phyloP scores from a whole-genome alignment of 2,888 invertebrate genomes.

The Cabera pusaria region DNA sequence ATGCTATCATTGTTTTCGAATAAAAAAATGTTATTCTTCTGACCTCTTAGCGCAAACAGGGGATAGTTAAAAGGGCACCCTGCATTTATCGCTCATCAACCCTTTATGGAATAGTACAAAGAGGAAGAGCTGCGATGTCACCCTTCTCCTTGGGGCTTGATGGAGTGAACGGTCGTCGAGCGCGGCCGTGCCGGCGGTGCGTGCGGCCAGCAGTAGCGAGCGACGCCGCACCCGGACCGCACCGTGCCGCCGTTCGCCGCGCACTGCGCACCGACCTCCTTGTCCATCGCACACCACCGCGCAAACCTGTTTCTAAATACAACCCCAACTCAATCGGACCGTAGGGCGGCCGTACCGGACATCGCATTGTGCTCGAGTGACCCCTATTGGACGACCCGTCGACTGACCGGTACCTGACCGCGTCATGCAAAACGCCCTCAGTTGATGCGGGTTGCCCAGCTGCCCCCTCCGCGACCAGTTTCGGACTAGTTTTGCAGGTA shows the following conservation, averaged over 20 bases:
- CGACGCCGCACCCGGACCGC: constrained; percentile 74
- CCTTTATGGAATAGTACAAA: constrained; percentile 60
- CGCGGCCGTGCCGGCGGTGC: constrained; percentile 43
- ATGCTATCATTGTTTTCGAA: constrained; percentile 7
- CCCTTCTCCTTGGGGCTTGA: constrained; percentile 72
- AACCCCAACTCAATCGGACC: constrained; percentile 43
- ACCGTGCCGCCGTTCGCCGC: too few relatives aligned
- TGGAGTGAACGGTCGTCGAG: constrained; percentile 51
- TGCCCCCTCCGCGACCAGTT: constrained; percentile 66
- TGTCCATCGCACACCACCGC: constrained; percentile 25
- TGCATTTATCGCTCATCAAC: constrained; percentile 55
- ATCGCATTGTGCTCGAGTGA: constrained; percentile 70
- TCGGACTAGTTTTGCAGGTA: constrained; percentile 72
- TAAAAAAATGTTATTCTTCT: constrained; percentile 26
- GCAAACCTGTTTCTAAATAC: constrained; percentile 51
- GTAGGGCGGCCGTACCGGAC: constrained; percentile 54
- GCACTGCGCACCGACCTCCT: constrained; percentile 49
- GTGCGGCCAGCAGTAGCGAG: constrained; percentile 68
- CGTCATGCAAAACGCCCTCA: constrained; percentile 73
- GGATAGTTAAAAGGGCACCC: constrained; percentile 39
- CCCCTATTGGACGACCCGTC: constrained; percentile 62
- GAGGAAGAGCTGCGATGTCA: constrained; percentile 72
- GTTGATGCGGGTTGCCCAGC: constrained; percentile 67
- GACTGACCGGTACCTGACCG: constrained; percentile 67
- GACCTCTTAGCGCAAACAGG: constrained; percentile 39